These are phyloP conservation scores for Clupea harengus DNA, from an alignment of 2,113 vertebrate genomes.

Conservation along the genomic window DNA sequence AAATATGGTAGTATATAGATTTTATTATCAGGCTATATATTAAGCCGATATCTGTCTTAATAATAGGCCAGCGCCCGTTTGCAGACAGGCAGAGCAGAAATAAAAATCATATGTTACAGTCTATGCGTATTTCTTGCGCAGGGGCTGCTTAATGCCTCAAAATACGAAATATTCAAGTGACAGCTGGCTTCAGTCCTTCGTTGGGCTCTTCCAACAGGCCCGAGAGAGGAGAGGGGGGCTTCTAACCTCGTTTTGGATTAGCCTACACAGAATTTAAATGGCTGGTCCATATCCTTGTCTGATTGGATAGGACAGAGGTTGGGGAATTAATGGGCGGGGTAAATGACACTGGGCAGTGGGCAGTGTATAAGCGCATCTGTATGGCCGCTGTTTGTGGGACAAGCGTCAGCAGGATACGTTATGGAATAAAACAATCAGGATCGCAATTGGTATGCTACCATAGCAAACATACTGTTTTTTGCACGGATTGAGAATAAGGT, in stretches of 20 bases:
- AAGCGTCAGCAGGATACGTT: conserved; percentile 2
- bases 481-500: conserved; percentile 22
- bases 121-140: not conserved
- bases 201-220: not conserved
- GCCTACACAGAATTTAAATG: conserved; percentile 19
- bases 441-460: not conserved
- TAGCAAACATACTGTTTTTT: not conserved
- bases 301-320: conserved; percentile 43
- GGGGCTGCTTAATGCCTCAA: not conserved
- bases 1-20: too few relatives aligned
- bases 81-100: too few relatives aligned
- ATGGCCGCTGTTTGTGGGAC: conserved; percentile 31
- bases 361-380: conserved; percentile 61
- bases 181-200: not conserved
- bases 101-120: too few relatives aligned
- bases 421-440: conserved; percentile 19
- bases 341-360: conserved; percentile 36
- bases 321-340: conserved; percentile 43
- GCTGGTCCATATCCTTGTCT: conserved; percentile 13
- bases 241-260: conserved; percentile 12
- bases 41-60: too few relatives aligned
- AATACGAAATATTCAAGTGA: not conserved
- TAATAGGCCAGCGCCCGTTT: too few relatives aligned
- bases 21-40: too few relatives aligned
- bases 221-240: not conserved